These are phyloP conservation scores for Rhea americana DNA, from an alignment of 2,113 vertebrate genomes.

Conservation along the genomic window DNA sequence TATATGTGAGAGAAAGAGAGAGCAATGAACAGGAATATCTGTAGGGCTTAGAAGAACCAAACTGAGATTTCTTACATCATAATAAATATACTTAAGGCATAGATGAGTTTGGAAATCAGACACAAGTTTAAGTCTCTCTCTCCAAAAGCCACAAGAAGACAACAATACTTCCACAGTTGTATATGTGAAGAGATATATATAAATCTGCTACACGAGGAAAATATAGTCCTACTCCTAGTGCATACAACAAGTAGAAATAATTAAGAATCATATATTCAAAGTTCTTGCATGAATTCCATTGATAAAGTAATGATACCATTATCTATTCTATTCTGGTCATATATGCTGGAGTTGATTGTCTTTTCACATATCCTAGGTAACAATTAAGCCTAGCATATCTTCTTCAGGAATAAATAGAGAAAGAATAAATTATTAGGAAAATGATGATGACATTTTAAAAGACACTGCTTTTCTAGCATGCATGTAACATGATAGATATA, in stretches of 20 bases:
- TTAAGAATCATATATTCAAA: not conserved
- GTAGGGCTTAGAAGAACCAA: not conserved
- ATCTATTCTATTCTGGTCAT: not conserved
- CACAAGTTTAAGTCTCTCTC: not conserved
- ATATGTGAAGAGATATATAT: not conserved
- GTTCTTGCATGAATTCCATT: not conserved
- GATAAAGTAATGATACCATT: not conserved
- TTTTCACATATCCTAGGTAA: not conserved
- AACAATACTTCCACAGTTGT: not conserved
- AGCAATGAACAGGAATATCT: not conserved
- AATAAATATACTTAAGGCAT: not conserved
- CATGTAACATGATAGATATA: not conserved
- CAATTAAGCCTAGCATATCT: not conserved
- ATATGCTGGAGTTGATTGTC: rapidly evolving
- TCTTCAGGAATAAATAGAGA: not conserved
- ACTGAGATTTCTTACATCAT: not conserved
- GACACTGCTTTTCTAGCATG: not conserved
- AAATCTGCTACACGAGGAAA: not conserved
- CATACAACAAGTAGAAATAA: not conserved
- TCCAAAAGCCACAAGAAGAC: not conserved
- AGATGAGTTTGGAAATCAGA: not conserved
- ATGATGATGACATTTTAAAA: not conserved
- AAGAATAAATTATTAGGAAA: not conserved
- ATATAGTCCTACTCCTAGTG: not conserved
- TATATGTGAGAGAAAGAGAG: not conserved